Conservation (phyloP, 2,888 invertebrate species). For the Morpho achilles region DNA sequence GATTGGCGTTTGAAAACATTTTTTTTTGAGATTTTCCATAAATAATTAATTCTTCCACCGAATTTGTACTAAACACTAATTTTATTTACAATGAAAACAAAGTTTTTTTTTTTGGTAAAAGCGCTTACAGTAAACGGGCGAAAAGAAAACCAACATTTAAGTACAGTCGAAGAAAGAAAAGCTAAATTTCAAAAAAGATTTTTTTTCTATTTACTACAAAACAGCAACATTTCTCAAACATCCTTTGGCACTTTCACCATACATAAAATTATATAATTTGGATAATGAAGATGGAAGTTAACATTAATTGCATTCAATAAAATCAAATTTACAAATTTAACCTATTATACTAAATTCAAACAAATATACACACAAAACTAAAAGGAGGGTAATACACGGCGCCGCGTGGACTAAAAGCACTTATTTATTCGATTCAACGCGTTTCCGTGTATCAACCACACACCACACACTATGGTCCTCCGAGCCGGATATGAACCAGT, state of each 20-base stretch:
- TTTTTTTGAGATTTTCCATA: slow-evolving; percentile 28
- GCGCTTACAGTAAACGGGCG: slow-evolving; percentile 43
- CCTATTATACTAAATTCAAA: slow-evolving; percentile 65
- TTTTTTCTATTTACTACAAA: slow-evolving; percentile 17
- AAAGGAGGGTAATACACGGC: background rate
- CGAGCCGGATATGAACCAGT: slow-evolving; percentile 1
- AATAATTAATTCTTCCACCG: slow-evolving; percentile 53
- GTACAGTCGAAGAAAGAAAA: slow-evolving; percentile 14
- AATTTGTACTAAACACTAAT: slow-evolving; percentile 71
- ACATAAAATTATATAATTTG: slow-evolving; percentile 38
- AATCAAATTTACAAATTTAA: slow-evolving; percentile 63
- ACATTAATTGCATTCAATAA: slow-evolving; percentile 17
- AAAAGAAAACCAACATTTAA: slow-evolving; percentile 19
- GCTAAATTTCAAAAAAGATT: slow-evolving; percentile 10
- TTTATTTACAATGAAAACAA: slow-evolving; percentile 64
- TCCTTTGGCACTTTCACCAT: slow-evolving; percentile 65
- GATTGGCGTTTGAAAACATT: slow-evolving; percentile 13
- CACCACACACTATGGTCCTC: slow-evolving; percentile 3
- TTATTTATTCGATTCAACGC: background rate
- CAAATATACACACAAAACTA: slow-evolving; percentile 70
- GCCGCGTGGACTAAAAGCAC: background rate
- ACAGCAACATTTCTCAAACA: slow-evolving; percentile 34
- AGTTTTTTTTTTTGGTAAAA: slow-evolving; percentile 68
- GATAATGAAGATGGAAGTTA: slow-evolving; percentile 31
- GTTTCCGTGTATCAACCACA: background rate